Evolutionary conservation across 2,113 vertebrate genomes (phyloP), one percentile per base, ranked within the genome.

Genomic region (Neolamprologus caudopunctatus): DNA sequence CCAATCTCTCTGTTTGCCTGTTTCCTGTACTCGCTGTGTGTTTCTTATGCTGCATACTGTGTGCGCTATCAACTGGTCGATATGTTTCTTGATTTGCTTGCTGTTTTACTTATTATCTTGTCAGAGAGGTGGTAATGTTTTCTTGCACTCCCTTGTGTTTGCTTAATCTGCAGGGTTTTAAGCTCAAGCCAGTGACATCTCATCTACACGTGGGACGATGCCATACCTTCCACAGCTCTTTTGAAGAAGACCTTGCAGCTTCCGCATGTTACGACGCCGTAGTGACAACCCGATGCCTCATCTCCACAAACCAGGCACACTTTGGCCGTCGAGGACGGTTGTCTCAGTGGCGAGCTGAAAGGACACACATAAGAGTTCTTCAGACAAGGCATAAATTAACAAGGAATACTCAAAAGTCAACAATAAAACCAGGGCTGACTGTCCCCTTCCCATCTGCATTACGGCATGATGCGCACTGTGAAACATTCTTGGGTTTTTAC

Each of bases 231-330:
- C 90, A 99, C 98, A 7, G 99, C 99, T 97, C 99, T 97, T 95
- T 99, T 99, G 97, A 99, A 99, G 97, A 99, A 99, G 90, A 99
- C 99, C 94, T 99, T 99, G 96, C 99, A 99, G 97, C 99, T 99
- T 90, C 99, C 99, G 81, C 99, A 99, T 3, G 98, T 99, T 86
- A 99, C 98, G 1, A 99, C 99, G 12, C 99, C 99, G 75, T 99
- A 99, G 95, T 99, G 99, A 94, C 99, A 99, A 87, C 99, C 99
- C 24, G 99, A 99, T 19, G 99, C 99, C 89, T 99, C 99, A 88
- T 99, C 99, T 33, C 98, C 98, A 35, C 99, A 99, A 86, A 99
- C 98, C 96, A 99, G 95, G 92, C 99, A 99, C 87, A 99, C 98
- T 97, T 99, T 99, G 94, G 98, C 98, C 88, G 98, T 97, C 7